Evolutionary conservation across 2,888 invertebrate species (phyloP), one percentile per base, ranked within the genome.

Genomic region (Mystacides longicornis): DNA sequence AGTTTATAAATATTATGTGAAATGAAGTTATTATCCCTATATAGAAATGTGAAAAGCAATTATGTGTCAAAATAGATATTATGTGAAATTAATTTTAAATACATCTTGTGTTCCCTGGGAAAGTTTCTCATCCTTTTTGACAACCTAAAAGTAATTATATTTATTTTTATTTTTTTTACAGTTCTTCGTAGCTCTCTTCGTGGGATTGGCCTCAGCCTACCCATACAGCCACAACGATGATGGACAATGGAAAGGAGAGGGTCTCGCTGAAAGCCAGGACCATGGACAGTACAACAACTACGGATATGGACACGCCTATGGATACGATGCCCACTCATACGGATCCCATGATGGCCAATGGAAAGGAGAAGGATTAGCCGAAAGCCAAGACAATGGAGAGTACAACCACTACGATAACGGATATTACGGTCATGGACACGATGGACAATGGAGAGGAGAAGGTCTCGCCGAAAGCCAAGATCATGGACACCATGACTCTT

Each of bases 161-260:
- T n/a, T 37, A n/a, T 37, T n/a, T 37, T 37, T 51, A 11, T 3
- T 45, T 19, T 47, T 46, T 23, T 47, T 47, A 2, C 16, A 46
- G 18, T 21, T 31, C 19, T 27, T 52, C 31, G 46, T 33, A 22
- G 52, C 47, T 23, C 23, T 46, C n/a, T 52, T 52, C 47, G 23
- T 46, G 31, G 47, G 46, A 27, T 19, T 52, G 31, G 58, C 55
- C 21, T 45, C 54, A 27, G 47, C 37, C 37, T 37, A 37, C 37
- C 37, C 20, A 2, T 33, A 53, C 21, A 33, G 52, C 20, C 52
- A 58, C 37, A 7, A 3, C 37, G 37, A 58, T 48, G 58, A 58
- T 52, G 58, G 58, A 11, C 51, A 52, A 48, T 58, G 54, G 54
- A 55, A 23, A 22, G 58, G 58, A 23, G 55, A 58, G 46, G 58